phyloP scores from a whole-genome alignment of 2,888 invertebrate genomes.

The Leptarthrus brevirostris region DNA sequence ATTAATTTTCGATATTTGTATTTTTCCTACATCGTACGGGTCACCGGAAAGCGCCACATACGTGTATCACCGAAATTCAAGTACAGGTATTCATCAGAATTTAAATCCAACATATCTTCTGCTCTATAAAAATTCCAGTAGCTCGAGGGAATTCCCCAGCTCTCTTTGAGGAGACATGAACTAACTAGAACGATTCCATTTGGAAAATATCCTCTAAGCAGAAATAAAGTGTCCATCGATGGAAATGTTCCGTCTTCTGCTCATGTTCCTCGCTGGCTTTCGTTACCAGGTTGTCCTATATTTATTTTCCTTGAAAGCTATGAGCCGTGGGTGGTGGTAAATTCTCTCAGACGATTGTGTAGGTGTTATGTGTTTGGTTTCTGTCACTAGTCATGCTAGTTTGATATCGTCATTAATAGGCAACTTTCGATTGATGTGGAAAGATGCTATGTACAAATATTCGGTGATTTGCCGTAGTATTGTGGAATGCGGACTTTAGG shows the following conservation, averaged over 20 bases:
- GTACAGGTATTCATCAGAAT: too few species aligned
- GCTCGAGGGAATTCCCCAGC: too few species aligned
- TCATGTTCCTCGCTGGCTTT: conserved; percentile 16
- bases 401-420: conserved; percentile 3
- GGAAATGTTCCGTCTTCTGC: not conserved
- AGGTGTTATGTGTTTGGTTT: not conserved
- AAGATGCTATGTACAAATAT: not conserved
- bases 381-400: not conserved
- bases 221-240: not conserved
- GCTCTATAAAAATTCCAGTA: too few species aligned
- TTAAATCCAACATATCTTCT: too few species aligned
- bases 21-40: too few species aligned
- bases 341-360: not conserved
- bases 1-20: too few species aligned
- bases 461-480: too few species aligned
- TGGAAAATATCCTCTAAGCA: not conserved
- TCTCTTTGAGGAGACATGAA: too few species aligned
- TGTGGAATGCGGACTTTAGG: too few species aligned
- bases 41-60: too few species aligned
- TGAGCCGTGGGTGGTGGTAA: not conserved
- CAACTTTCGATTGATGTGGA: not conserved
- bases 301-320: not conserved
- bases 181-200: not conserved
- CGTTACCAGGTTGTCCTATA: conserved; percentile 24
- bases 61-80: too few species aligned